phyloP scores from a whole-genome alignment of 1,140 invertebrate species.

The Drosophila yakuba region DNA sequence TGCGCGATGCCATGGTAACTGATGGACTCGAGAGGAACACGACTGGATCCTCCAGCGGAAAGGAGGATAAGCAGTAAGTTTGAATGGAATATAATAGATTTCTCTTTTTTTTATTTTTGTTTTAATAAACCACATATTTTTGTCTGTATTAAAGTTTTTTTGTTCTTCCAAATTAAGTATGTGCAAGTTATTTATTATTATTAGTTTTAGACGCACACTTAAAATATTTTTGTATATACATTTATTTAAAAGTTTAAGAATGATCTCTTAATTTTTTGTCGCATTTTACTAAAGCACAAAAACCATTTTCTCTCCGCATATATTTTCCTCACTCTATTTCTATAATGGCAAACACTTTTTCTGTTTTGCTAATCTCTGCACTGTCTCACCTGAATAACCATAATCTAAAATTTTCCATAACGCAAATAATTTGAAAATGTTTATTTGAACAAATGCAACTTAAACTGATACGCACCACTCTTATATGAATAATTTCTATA shows the following conservation, averaged over 20 bases:
- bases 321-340: conserved; percentile 70
- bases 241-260: neutral
- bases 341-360: conserved; percentile 37
- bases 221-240: neutral
- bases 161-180: neutral
- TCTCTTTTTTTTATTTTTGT: neutral
- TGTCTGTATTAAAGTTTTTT: neutral
- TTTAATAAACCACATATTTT: neutral
- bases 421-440: conserved; percentile 40
- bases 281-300: conserved; percentile 68
- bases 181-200: neutral
- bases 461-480: conserved; percentile 67
- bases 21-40: conserved; percentile 88
- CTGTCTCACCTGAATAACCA: conserved; percentile 27
- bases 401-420: conserved; percentile 36
- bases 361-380: conserved; percentile 36
- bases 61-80: conserved; percentile 87
- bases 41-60: conserved; percentile 82
- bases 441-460: conserved; percentile 50
- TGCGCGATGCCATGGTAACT: conserved; percentile 92
- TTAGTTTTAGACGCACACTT: neutral
- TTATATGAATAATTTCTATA: conserved; percentile 85
- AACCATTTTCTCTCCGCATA: conserved; percentile 67
- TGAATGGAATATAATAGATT: neutral
- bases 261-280: conserved; percentile 6